Conservation (phyloP, 2,888 invertebrate genomes). For the Aproaerema taeniolella region DNA sequence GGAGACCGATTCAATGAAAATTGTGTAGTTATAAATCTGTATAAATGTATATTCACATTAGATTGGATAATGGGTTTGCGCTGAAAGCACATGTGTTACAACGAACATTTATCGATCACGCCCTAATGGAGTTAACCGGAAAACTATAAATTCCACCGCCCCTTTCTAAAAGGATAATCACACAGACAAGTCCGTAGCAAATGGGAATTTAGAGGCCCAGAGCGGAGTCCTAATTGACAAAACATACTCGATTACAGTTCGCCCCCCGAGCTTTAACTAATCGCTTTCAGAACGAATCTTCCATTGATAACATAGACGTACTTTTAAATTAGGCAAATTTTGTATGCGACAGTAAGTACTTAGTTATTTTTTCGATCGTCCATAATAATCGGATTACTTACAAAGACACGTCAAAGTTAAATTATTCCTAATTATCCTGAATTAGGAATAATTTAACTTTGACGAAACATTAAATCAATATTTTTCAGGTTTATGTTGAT, state of each 20-base stretch:
- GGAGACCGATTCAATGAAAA: neutral
- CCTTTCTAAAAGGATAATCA: slow-evolving; percentile 67
- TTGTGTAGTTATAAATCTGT: neutral
- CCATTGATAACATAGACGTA: neutral
- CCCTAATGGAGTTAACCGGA: slow-evolving; percentile 58
- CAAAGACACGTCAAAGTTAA: too few species aligned
- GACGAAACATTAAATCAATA: too few species aligned
- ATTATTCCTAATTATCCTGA: too few species aligned
- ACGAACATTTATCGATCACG: slow-evolving; percentile 32
- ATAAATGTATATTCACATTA: neutral
- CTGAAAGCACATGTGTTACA: slow-evolving; percentile 4
- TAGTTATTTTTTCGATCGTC: too few species aligned
- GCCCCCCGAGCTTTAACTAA: slow-evolving; percentile 10
- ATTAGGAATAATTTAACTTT: too few species aligned
- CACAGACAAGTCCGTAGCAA: slow-evolving; percentile 53
- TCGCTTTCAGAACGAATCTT: slow-evolving; percentile 4
- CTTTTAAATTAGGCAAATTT: too few species aligned
- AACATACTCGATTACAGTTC: slow-evolving; percentile 51
- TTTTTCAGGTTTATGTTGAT: too few species aligned
- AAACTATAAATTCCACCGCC: slow-evolving; percentile 62
- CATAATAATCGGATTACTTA: neutral
- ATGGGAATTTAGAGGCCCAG: slow-evolving; percentile 62
- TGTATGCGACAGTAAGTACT: too few species aligned
- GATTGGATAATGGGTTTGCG: slow-evolving; percentile 1
- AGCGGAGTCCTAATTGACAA: slow-evolving; percentile 61